Percentiles rank a stretch among this genome's conserved stretches.
These are phyloP conservation scores for Hyposmocoma kahamanoa DNA, from an alignment of 1,140 invertebrate genomes.

Conservation along the genomic window DNA sequence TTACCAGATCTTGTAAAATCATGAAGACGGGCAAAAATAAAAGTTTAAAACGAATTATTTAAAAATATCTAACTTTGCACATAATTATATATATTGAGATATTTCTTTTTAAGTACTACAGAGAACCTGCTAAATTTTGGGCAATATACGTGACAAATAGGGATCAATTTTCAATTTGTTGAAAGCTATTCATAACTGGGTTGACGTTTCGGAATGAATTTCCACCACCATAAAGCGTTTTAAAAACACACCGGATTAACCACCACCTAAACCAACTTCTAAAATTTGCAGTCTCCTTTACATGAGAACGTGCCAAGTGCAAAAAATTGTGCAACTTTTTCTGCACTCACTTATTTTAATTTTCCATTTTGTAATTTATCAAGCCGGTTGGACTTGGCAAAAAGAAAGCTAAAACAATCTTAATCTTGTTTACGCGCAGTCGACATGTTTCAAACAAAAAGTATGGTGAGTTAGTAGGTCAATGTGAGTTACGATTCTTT, in stretches of 20 bases:
- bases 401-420: slow-evolving; percentile 16
- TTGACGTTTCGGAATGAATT: neutral
- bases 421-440: slow-evolving; percentile 12
- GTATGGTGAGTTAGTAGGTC: too few relatives aligned
- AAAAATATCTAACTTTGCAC: too few relatives aligned
- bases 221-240: neutral
- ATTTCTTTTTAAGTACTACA: too few relatives aligned
- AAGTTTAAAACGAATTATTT: too few relatives aligned
- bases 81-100: too few relatives aligned
- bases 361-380: slow-evolving; percentile 28
- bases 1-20: too few relatives aligned
- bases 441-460: slow-evolving; percentile 6
- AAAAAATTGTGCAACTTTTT: neutral
- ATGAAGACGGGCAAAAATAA: too few relatives aligned
- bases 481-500: too few relatives aligned
- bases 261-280: neutral
- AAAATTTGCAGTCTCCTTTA: too few relatives aligned
- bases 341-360: slow-evolving; percentile 15
- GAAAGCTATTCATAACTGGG: neutral
- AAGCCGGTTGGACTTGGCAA: slow-evolving; percentile 14
- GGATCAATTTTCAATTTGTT: too few relatives aligned
- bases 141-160: too few relatives aligned
- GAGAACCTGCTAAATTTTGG: too few relatives aligned
- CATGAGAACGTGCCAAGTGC: neutral
- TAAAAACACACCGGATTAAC: neutral